Percentiles rank a stretch among this genome's conserved stretches.
These are phyloP conservation scores for Spermophilus dauricus DNA, from an alignment of 2,113 vertebrate species.

Conservation along the genomic window DNA sequence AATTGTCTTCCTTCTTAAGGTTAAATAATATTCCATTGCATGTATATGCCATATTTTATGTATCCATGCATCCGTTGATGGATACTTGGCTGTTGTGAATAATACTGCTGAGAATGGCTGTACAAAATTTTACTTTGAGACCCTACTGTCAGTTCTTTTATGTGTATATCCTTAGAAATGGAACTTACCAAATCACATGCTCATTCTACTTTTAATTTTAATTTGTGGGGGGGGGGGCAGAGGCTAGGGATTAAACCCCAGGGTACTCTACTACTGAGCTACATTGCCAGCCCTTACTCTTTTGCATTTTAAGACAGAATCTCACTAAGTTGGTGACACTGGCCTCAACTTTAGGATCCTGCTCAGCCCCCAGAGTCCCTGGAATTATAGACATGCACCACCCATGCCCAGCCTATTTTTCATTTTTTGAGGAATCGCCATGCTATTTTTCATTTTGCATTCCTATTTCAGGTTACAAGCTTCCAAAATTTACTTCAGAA, in stretches of 20 bases:
- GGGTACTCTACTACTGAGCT: no score
- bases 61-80: neutral
- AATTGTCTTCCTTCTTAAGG: neutral
- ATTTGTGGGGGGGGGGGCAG: no score
- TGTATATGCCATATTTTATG: neutral
- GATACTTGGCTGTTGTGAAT: neutral
- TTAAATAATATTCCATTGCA: neutral
- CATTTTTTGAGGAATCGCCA: neutral
- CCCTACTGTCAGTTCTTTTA: neutral
- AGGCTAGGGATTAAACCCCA: no score
- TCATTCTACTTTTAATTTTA: conserved; percentile 10
- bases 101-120: neutral
- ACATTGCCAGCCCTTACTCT: no score
- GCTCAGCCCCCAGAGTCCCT: no score
- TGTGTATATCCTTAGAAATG: neutral
- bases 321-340: no score
- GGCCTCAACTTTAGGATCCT: no score
- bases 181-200: neutral
- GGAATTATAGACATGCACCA: no score
- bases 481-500: neutral
- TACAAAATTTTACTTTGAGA: neutral
- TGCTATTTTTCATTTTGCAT: neutral
- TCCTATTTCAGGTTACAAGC: neutral
- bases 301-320: no score
- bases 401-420: neutral